Conservation (phyloP, 2,888 invertebrate species). For the Drosophila ustulata region DNA sequence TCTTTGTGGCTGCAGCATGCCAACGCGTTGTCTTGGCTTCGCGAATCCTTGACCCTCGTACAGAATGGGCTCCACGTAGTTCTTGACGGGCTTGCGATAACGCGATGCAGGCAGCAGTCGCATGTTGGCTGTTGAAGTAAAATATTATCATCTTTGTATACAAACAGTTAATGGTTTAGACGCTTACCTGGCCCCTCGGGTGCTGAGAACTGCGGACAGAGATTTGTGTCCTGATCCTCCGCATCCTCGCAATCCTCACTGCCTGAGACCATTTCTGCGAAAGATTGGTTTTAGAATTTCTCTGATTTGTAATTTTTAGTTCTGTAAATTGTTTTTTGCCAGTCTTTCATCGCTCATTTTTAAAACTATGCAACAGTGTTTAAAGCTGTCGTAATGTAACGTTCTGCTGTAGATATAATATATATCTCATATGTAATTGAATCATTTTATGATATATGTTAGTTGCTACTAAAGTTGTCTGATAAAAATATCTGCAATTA, state of each 20-base stretch:
- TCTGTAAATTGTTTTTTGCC: no score
- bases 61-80: constrained; percentile 69
- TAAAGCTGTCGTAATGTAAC: no score
- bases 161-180: neutral
- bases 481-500: no score
- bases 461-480: no score
- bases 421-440: no score
- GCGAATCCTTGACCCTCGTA: constrained; percentile 61
- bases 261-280: neutral
- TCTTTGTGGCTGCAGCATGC: constrained; percentile 27
- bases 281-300: neutral
- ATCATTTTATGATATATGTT: no score
- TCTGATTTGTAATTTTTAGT: no score
- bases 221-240: constrained; percentile 61
- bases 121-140: constrained; percentile 15
- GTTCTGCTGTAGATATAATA: no score
- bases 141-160: neutral
- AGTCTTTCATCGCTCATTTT: no score
- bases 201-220: constrained; percentile 63
- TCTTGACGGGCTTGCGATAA: constrained; percentile 63
- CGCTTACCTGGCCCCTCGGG: constrained; percentile 36
- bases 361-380: no score
- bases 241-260: constrained; percentile 46
- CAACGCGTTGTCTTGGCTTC: constrained; percentile 57
- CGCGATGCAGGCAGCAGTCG: constrained; percentile 14